Evolutionary conservation across 2,113 vertebrate genomes (phyloP).

Genomic region (Sylvia atricapilla): DNA sequence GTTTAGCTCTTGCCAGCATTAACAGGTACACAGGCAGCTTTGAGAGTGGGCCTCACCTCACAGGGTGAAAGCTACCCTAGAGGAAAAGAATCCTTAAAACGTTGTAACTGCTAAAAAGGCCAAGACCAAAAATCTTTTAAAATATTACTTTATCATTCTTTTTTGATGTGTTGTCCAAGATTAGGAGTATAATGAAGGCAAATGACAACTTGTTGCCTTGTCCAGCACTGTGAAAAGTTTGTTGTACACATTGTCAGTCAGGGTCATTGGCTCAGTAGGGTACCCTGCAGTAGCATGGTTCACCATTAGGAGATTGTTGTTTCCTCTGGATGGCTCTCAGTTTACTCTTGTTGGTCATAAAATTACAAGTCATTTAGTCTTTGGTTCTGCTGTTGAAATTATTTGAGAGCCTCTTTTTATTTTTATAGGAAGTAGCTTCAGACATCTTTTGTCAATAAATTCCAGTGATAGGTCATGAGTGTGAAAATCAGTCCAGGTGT

Average conservation of each 20-base stretch:
- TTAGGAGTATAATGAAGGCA: neutral
- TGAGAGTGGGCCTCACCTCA: neutral
- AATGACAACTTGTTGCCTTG: neutral
- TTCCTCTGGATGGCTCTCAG: neutral
- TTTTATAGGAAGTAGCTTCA: neutral
- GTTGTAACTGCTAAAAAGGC: neutral
- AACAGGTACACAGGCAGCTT: neutral
- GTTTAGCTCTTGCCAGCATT: neutral
- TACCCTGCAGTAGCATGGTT: neutral
- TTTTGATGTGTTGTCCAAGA: neutral
- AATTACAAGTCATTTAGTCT: neutral
- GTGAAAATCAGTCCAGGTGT: neutral
- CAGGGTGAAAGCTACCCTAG: neutral
- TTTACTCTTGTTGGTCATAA: rapidly evolving
- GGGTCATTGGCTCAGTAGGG: neutral
- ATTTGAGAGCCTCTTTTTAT: neutral
- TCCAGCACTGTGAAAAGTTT: neutral
- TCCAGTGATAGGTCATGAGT: neutral
- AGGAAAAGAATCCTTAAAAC: neutral
- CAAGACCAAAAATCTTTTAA: neutral
- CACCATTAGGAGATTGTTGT: neutral
- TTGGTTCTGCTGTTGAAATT: neutral
- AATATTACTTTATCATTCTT: neutral
- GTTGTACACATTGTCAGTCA: neutral
- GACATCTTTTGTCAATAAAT: neutral